These are phyloP conservation scores for Athene cunicularia DNA, from an alignment of 2,113 vertebrate genomes.

Conservation along the genomic window DNA sequence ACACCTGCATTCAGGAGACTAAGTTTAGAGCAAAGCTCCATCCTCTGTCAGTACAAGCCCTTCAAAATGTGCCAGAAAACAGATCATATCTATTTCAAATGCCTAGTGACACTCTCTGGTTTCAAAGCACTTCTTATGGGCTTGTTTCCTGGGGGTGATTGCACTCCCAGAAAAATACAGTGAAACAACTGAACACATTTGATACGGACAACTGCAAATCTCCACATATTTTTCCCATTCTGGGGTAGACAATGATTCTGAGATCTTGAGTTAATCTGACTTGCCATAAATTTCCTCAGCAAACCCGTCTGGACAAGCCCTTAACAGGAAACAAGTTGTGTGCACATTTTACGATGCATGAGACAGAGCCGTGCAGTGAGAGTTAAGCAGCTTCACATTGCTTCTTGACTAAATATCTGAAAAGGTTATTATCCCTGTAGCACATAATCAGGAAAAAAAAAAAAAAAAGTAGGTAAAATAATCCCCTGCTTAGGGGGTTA, in stretches of 20 bases:
- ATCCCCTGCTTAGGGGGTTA: neutral
- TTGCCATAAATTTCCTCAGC: neutral
- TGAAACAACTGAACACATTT: neutral
- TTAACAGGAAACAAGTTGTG: neutral
- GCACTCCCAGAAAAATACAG: neutral
- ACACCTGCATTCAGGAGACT: neutral
- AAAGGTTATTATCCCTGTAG: neutral
- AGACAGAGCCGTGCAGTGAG: neutral
- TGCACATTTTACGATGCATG: neutral
- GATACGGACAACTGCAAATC: neutral
- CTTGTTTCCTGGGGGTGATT: neutral
- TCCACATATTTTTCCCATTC: accelerated
- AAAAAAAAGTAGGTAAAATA: neutral
- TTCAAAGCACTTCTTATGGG: neutral
- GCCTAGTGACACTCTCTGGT: neutral
- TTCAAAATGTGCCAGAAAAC: neutral
- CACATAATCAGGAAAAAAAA: neutral
- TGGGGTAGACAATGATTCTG: neutral
- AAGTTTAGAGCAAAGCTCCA: neutral
- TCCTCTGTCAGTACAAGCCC: neutral
- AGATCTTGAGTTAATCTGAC: neutral
- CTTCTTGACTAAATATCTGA: neutral
- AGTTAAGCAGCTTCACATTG: neutral
- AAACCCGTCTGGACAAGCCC: neutral
- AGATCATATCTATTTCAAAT: neutral